Evolutionary conservation across 2,888 invertebrate genomes (phyloP).

Genomic region (Linyphia triangularis): DNA sequence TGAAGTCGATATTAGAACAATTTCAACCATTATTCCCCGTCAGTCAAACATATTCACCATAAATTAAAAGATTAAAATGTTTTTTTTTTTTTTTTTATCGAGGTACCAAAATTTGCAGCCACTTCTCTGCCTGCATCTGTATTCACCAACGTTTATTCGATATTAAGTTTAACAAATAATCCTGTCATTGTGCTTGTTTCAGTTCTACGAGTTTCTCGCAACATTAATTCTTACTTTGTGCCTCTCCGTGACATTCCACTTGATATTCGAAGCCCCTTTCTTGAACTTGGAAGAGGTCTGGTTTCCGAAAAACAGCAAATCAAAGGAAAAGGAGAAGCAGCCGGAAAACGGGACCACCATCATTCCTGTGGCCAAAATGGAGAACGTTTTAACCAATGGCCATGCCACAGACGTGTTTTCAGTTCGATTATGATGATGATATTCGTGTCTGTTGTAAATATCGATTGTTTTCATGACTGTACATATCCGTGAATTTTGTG

Average conservation of each 20-base stretch:
- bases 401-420: slow-evolving; percentile 52
- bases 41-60: no score
- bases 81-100: no score
- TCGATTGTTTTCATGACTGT: neutral
- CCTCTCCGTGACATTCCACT: slow-evolving; percentile 56
- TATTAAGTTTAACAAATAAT: no score
- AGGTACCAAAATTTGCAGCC: no score
- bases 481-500: neutral
- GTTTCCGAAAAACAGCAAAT: slow-evolving; percentile 83
- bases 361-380: slow-evolving; percentile 64
- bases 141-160: no score
- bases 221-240: slow-evolving; percentile 59
- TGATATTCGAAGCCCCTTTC: slow-evolving; percentile 68
- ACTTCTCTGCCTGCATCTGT: no score
- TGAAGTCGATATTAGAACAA: no score
- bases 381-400: slow-evolving; percentile 39
- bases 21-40: no score
- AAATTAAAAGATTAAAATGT: no score
- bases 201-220: slow-evolving; percentile 69
- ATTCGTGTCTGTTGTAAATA: neutral
- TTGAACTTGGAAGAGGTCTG: slow-evolving; percentile 63
- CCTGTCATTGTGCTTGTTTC: no score
- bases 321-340: slow-evolving; percentile 84
- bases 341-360: slow-evolving; percentile 78
- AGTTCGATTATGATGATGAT: slow-evolving; percentile 20